These are phyloP conservation scores for Brachypterus glaber DNA, from an alignment of 2,888 invertebrate genomes.

Conservation along the genomic window DNA sequence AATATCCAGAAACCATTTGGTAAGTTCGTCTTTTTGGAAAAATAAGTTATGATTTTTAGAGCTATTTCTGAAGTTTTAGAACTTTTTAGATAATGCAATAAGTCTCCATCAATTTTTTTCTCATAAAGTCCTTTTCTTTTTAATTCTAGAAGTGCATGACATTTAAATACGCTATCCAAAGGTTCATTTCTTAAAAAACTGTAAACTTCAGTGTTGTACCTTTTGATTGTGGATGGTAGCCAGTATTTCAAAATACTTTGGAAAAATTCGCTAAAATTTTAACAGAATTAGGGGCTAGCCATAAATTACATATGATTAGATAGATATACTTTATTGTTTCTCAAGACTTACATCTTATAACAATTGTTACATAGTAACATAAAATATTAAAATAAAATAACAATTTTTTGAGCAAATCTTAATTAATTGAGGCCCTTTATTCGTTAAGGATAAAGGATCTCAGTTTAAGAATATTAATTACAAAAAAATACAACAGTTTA, in stretches of 20 bases:
- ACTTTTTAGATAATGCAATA: conserved; percentile 15
- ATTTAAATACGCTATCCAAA: conserved; percentile 20
- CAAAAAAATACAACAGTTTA: no score
- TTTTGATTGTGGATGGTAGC: conserved; percentile 23
- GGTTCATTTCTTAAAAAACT: conserved; percentile 17
- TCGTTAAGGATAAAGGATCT: no score
- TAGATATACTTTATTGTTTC: no score
- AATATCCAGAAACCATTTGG: neutral
- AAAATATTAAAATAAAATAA: no score
- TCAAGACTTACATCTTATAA: no score
- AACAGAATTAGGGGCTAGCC: neutral
- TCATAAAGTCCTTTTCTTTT: conserved; percentile 18
- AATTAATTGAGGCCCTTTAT: no score
- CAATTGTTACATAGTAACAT: no score
- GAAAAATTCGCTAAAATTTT: conserved; percentile 27
- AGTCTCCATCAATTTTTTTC: conserved; percentile 11
- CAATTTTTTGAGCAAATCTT: neutral
- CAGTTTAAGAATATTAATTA: no score
- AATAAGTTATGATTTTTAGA: conserved; percentile 18
- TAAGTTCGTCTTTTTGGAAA: neutral
- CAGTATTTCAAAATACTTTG: conserved; percentile 29
- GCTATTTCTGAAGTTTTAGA: conserved; percentile 17
- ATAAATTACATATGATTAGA: neutral
- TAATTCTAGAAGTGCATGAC: conserved; percentile 20
- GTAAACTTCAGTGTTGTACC: conserved; percentile 23